phyloP scores from a whole-genome alignment of 2,113 vertebrate genomes.

The Calypte anna region DNA sequence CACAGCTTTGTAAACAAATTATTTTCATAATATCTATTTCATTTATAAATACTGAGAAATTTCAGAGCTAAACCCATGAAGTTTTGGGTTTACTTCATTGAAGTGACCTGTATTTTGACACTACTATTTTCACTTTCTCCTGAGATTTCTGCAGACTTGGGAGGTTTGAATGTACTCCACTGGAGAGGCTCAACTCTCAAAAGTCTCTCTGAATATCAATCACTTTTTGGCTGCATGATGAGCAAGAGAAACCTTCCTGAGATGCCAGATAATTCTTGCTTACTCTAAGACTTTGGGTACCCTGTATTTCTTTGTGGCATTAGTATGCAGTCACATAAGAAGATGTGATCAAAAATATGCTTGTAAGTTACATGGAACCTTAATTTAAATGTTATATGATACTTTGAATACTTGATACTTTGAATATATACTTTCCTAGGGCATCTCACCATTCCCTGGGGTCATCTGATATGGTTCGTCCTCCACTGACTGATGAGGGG shows the following conservation, averaged over 20 bases:
- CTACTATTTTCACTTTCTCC: neutral
- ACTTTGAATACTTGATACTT: neutral
- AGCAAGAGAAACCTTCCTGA: neutral
- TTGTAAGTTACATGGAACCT: neutral
- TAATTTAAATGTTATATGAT: neutral
- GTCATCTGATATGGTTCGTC: neutral
- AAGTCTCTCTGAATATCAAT: neutral
- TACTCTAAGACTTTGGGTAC: neutral
- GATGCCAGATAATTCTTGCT: neutral
- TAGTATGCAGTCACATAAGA: neutral
- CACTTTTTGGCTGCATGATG: neutral
- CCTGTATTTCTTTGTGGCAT: neutral
- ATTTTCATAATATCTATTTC: neutral
- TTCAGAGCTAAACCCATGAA: neutral
- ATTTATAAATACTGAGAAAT: neutral
- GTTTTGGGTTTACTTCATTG: neutral
- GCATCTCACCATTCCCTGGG: neutral
- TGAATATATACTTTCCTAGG: neutral
- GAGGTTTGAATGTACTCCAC: neutral
- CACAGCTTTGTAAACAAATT: neutral
- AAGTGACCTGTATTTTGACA: conserved; percentile 21
- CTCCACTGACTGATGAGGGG: neutral
- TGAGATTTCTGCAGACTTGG: neutral
- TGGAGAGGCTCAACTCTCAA: neutral
- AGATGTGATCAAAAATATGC: neutral